phyloP scores from a whole-genome alignment of 2,888 invertebrate genomes.

The Caenorhabditis wallacei region DNA sequence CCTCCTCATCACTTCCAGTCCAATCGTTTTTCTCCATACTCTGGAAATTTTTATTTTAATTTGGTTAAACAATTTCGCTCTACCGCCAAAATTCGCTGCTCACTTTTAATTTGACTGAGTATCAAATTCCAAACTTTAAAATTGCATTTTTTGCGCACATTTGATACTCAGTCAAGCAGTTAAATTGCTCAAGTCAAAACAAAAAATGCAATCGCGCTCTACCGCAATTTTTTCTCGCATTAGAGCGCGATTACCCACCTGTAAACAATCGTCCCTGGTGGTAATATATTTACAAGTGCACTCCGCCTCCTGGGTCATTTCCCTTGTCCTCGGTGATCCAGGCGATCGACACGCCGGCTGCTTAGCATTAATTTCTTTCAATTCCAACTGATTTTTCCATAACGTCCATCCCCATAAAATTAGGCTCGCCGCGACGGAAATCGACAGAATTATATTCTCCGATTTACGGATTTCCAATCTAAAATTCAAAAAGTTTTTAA shows the following conservation, averaged over 20 bases:
- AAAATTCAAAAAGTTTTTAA: background rate
- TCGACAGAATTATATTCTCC: conserved; percentile 33
- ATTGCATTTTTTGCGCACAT: too few species aligned
- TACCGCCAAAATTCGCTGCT: too few species aligned
- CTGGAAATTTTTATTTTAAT: conserved; percentile 10
- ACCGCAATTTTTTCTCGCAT: too few species aligned
- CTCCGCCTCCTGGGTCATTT: background rate
- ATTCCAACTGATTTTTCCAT: conserved; percentile 7
- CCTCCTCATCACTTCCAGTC: conserved; percentile 53
- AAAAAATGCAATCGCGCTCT: too few species aligned
- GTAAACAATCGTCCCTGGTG: conserved; percentile 38
- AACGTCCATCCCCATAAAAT: conserved; percentile 44
- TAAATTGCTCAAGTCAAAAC: too few species aligned
- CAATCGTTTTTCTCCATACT: conserved; percentile 26
- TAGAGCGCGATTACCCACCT: conserved; percentile 22
- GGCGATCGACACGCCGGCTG: conserved; percentile 37
- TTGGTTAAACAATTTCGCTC: too few species aligned
- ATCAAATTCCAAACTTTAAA: too few species aligned
- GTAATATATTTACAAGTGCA: conserved; percentile 43
- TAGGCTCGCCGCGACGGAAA: conserved; percentile 34
- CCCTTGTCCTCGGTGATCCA: conserved; percentile 35
- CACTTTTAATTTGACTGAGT: too few species aligned
- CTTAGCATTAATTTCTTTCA: too few species aligned
- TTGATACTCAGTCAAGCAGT: too few species aligned
- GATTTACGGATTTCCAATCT: conserved; percentile 55